Conservation (phyloP, 2,797 vertebrate genomes). For the Pangasius mekongensis region DNA sequence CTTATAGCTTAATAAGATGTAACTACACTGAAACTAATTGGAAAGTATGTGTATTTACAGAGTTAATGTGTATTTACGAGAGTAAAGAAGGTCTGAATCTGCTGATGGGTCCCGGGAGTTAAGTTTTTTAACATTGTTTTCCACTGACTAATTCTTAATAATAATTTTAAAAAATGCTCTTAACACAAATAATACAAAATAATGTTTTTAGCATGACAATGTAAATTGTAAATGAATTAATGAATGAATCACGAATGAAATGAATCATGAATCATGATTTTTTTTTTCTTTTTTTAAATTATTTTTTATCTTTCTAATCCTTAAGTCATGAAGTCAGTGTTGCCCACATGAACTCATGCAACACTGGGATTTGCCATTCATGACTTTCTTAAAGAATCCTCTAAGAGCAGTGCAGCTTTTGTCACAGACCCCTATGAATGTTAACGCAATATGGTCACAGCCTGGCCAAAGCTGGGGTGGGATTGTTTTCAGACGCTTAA, state of each 20-base stretch:
- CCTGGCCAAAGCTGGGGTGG: slow-evolving; percentile 70
- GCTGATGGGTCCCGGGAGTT: neutral
- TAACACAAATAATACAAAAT: neutral
- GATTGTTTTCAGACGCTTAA: slow-evolving; percentile 83
- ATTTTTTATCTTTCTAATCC: neutral
- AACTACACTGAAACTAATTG: neutral
- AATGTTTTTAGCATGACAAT: neutral
- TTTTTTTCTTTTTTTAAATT: neutral
- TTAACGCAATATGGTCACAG: slow-evolving; percentile 78
- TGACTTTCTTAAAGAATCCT: slow-evolving; percentile 60
- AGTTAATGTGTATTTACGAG: neutral
- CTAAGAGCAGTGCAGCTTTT: slow-evolving; percentile 65
- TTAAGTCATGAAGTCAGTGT: slow-evolving; percentile 31
- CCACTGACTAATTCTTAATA: too few species aligned
- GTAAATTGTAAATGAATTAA: too few species aligned
- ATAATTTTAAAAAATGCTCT: too few species aligned
- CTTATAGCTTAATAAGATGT: neutral
- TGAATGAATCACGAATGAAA: too few species aligned
- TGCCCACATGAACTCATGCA: slow-evolving; percentile 33
- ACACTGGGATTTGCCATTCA: slow-evolving; percentile 71
- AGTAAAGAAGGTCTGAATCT: neutral
- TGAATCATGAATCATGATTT: neutral
- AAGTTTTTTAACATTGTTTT: too few species aligned
- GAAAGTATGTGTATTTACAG: neutral
- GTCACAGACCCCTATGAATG: slow-evolving; percentile 69